phyloP scores from a whole-genome alignment of 64 coral and sea anemone genomes.

The Anthopleura sola region DNA sequence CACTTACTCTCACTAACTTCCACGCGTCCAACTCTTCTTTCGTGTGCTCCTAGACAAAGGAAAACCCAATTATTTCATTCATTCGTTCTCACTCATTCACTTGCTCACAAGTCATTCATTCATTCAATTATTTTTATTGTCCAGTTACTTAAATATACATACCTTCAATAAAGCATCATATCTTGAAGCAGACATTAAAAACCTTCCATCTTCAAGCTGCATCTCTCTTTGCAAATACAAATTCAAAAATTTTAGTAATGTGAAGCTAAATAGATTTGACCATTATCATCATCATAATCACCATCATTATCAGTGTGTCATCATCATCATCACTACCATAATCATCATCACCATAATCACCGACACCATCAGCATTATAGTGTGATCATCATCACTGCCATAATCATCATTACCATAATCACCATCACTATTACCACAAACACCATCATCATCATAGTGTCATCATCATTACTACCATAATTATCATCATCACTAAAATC shows the following conservation, averaged over 20 bases:
- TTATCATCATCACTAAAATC: too few species aligned
- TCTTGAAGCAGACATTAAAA: slow-evolving; percentile 91
- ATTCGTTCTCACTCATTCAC: not conserved
- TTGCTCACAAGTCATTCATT: not conserved
- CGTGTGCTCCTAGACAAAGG: slow-evolving; percentile 75
- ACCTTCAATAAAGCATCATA: slow-evolving; percentile 95
- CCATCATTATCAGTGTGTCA: not conserved
- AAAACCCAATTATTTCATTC: not conserved
- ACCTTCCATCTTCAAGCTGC: slow-evolving; percentile 98
- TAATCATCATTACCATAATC: not conserved
- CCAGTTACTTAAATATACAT: not conserved
- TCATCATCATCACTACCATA: too few species aligned
- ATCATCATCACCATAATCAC: too few species aligned
- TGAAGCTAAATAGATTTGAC: not conserved
- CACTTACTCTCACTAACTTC: slow-evolving; percentile 93
- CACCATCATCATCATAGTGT: too few species aligned
- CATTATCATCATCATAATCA: not conserved
- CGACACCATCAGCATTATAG: too few species aligned
- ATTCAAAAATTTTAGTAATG: too few species aligned
- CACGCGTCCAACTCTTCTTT: slow-evolving; percentile 81
- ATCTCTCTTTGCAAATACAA: slow-evolving; percentile 63
- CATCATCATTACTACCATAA: too few species aligned
- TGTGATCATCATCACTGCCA: too few species aligned
- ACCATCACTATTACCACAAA: too few species aligned
- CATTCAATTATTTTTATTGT: too few species aligned